A percentile compares a stretch with the other conserved stretches of the same genome.
These are phyloP conservation scores for Diorhabda elongata DNA, from an alignment of 1,140 invertebrate genomes.

Conservation along the genomic window DNA sequence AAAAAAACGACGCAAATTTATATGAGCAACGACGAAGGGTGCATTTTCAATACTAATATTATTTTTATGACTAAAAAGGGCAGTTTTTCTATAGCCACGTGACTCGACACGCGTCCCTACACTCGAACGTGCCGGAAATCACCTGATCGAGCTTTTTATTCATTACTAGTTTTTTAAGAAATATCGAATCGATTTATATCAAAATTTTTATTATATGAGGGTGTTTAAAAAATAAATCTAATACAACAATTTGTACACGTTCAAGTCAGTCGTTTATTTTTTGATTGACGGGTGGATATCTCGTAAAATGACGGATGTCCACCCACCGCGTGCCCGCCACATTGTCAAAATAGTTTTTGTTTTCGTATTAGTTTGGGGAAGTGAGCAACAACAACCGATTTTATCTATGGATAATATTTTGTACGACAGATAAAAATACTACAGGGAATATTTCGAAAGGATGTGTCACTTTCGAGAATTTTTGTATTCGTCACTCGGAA, in stretches of 20 bases:
- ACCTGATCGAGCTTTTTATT: conserved; percentile 23
- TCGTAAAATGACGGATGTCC: not conserved
- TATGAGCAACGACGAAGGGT: not conserved
- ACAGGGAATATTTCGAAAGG: too few species aligned
- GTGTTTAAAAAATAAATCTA: too few species aligned
- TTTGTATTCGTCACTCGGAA: too few species aligned
- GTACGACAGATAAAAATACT: too few species aligned
- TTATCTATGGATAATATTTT: too few species aligned
- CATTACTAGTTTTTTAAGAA: conserved; percentile 17
- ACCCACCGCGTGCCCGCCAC: not conserved
- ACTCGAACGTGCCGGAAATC: conserved; percentile 26
- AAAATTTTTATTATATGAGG: too few species aligned
- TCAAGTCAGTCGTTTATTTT: not conserved
- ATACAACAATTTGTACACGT: not conserved
- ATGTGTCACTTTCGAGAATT: too few species aligned
- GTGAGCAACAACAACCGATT: too few species aligned
- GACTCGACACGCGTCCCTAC: conserved; percentile 24
- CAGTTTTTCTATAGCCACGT: conserved; percentile 27
- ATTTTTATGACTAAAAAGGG: conserved; percentile 3
- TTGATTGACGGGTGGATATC: not conserved
- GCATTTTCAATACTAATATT: conserved; percentile 3
- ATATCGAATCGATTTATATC: not conserved
- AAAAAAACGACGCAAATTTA: not conserved
- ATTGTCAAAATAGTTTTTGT: conserved; percentile 3
- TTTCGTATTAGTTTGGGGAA: not conserved